Conservation (phyloP, 2,888 invertebrate species). For the Pyrgus malvae region DNA sequence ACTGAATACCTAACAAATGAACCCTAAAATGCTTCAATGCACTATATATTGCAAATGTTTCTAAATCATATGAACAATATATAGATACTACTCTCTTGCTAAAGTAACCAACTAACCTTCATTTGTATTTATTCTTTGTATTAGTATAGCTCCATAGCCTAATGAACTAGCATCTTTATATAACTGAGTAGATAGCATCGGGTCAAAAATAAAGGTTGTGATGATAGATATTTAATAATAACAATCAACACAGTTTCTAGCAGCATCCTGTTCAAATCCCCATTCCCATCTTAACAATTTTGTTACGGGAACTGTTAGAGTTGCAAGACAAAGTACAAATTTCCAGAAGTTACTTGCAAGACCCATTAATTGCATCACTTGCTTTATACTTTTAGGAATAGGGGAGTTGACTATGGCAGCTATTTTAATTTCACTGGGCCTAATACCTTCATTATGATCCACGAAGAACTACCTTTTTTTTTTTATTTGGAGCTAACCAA, state of each 20-base stretch:
- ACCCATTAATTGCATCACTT: neutral
- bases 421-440: neutral
- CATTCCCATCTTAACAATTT: conserved; percentile 39
- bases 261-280: conserved; percentile 38
- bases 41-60: conserved; percentile 46
- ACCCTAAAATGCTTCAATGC: conserved; percentile 26
- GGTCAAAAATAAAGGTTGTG: neutral
- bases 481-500: conserved; percentile 33
- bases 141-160: conserved; percentile 44
- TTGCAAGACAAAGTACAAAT: conserved; percentile 29
- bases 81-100: conserved; percentile 40
- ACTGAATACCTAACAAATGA: neutral
- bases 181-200: conserved; percentile 14
- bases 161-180: conserved; percentile 39
- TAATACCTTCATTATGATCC: neutral
- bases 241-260: conserved; percentile 36
- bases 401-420: neutral
- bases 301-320: conserved; percentile 30
- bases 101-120: conserved; percentile 42
- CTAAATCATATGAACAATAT: conserved; percentile 47
- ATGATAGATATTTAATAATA: conserved; percentile 22
- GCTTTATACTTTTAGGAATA: neutral
- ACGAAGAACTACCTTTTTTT: conserved; percentile 27
- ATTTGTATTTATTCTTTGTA: conserved; percentile 36
- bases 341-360: conserved; percentile 29